A percentile compares a stretch with the other conserved stretches of the same genome.
Evolutionary conservation across 2,888 invertebrate species (phyloP).

Genomic region (Scaptomyza polygonia): DNA sequence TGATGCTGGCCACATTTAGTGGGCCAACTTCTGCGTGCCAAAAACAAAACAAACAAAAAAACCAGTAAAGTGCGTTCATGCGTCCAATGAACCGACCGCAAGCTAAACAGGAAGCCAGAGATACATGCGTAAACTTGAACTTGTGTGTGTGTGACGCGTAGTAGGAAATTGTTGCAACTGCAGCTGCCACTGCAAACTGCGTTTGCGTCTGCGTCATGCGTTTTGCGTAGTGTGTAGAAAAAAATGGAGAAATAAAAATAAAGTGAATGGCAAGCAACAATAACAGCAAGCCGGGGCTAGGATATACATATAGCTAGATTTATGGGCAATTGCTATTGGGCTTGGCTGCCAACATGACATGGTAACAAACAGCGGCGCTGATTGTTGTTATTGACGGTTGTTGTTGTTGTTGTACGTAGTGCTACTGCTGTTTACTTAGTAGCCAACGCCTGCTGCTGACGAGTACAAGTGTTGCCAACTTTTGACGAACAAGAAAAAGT

Average conservation of each 20-base stretch:
- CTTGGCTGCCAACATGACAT: slow-evolving; percentile 79
- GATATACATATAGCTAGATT: slow-evolving; percentile 55
- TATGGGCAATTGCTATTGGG: slow-evolving; percentile 78
- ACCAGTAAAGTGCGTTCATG: slow-evolving; percentile 63
- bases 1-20: slow-evolving; percentile 39
- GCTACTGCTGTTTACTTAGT: slow-evolving; percentile 12
- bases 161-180: slow-evolving; percentile 29
- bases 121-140: slow-evolving; percentile 69
- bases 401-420: neutral
- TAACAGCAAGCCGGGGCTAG: neutral
- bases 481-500: neutral
- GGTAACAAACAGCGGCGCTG: slow-evolving; percentile 68
- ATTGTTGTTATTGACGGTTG: slow-evolving; percentile 38
- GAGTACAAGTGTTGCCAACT: neutral
- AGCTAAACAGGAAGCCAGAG: slow-evolving; percentile 55
- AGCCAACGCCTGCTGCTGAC: slow-evolving; percentile 9
- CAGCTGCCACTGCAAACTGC: neutral
- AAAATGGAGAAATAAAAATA: slow-evolving; percentile 17
- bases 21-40: slow-evolving; percentile 59
- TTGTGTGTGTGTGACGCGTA: slow-evolving; percentile 33
- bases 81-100: slow-evolving; percentile 52
- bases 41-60: slow-evolving; percentile 11
- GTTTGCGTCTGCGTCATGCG: slow-evolving; percentile 70
- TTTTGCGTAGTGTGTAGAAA: slow-evolving; percentile 45
- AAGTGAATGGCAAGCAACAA: slow-evolving; percentile 68